Evolutionary conservation across 2,797 vertebrate species (phyloP).

Genomic region (Muraenolepis orangiensis): DNA sequence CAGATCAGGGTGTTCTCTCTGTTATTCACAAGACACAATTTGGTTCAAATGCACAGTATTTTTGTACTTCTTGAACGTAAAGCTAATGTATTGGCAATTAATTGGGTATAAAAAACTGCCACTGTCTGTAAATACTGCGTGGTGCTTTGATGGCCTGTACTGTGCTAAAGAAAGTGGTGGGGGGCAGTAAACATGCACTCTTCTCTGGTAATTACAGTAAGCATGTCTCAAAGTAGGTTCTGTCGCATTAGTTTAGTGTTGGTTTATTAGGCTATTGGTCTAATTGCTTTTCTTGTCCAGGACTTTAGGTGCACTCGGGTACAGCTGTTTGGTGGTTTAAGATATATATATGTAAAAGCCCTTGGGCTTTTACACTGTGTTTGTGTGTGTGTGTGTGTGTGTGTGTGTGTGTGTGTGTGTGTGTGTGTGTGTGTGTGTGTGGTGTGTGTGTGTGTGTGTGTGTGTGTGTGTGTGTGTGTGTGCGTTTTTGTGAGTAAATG

Average conservation of each 20-base stretch:
- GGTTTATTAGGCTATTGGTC: not conserved
- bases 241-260: not conserved
- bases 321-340: conserved; percentile 2
- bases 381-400: not conserved
- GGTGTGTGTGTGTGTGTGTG: too few relatives aligned
- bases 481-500: too few relatives aligned
- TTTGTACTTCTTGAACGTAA: not conserved
- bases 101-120: not conserved
- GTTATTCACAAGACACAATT: conserved; percentile 3
- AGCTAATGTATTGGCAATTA: not conserved
- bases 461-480: too few relatives aligned
- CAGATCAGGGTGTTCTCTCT: conserved; percentile 7
- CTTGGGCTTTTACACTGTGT: not conserved
- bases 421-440: too few relatives aligned
- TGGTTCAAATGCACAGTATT: not conserved
- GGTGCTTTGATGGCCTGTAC: not conserved
- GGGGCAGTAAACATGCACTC: not conserved
- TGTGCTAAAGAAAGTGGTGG: not conserved
- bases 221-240: not conserved
- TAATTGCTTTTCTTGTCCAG: not conserved
- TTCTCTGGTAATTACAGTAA: not conserved
- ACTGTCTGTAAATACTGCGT: not conserved
- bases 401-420: too few relatives aligned
- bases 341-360: conserved; percentile 1
- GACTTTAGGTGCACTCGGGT: not conserved